Conservation (phyloP, 2,113 vertebrate genomes). For the Forbesichthys papilliferus region DNA sequence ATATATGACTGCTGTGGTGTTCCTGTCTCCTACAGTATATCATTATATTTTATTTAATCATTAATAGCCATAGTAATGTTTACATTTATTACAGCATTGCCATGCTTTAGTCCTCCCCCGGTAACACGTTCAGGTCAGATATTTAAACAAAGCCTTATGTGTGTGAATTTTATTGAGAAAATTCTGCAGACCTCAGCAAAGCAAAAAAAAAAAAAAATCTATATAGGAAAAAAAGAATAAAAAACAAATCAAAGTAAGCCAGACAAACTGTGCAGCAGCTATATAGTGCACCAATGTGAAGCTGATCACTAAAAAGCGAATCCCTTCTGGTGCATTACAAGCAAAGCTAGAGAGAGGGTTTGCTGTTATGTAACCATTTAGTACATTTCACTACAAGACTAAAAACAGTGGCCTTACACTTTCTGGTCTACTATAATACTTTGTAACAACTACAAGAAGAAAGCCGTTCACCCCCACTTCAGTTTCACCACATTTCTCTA, state of each 20-base stretch:
- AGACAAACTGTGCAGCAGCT: not conserved
- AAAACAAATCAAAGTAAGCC: too few relatives aligned
- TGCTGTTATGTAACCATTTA: conserved; percentile 51
- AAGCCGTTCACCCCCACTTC: not conserved
- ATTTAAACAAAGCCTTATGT: conserved; percentile 56
- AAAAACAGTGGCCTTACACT: conserved; percentile 53
- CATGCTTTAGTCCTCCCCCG: not conserved
- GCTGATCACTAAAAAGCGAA: conserved; percentile 43
- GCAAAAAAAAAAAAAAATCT: conserved; percentile 34
- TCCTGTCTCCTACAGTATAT: conserved; percentile 20
- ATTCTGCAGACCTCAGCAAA: conserved; percentile 50
- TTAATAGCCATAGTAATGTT: conserved; percentile 4
- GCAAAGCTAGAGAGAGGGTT: not conserved
- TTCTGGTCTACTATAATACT: conserved; percentile 25
- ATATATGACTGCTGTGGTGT: not conserved
- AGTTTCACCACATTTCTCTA: not conserved
- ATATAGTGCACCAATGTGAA: conserved; percentile 26
- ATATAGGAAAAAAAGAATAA: conserved; percentile 1
- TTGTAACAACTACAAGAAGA: conserved; percentile 7
- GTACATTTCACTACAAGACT: conserved; percentile 32
- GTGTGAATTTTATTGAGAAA: conserved; percentile 48
- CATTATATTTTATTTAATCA: too few relatives aligned
- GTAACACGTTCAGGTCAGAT: not conserved
- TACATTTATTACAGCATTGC: not conserved
- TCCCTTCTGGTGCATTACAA: conserved; percentile 42